A percentile compares a stretch with the other conserved stretches of the same genome.
These are phyloP conservation scores for Lacerta agilis DNA, from an alignment of 2,797 vertebrate genomes.

Conservation along the genomic window DNA sequence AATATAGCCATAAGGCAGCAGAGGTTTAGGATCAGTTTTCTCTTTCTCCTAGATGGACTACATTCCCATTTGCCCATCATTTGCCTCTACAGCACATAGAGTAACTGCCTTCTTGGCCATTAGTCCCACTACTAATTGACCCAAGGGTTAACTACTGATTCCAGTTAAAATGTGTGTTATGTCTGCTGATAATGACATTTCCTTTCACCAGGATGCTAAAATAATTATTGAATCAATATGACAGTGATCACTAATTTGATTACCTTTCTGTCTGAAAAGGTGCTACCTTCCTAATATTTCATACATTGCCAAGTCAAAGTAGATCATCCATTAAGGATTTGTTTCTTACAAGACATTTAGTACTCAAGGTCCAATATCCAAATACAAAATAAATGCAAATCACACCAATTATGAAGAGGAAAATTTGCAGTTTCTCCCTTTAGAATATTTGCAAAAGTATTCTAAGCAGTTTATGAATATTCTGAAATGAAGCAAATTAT, in stretches of 20 bases:
- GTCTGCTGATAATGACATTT: not conserved
- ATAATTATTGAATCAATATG: slow-evolving; percentile 1
- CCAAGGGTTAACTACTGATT: not conserved
- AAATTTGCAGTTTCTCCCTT: not conserved
- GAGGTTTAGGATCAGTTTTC: no score
- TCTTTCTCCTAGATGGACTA: no score
- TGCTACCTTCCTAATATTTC: not conserved
- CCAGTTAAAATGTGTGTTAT: not conserved
- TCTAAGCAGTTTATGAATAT: not conserved
- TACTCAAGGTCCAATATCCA: not conserved
- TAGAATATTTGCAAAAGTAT: not conserved
- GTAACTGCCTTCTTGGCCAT: no score
- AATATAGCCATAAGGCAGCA: no score
- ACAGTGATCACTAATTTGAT: not conserved
- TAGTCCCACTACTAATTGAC: not conserved
- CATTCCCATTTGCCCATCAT: no score
- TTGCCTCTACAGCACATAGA: no score
- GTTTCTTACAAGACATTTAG: not conserved
- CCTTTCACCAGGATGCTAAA: not conserved
- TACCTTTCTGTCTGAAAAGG: not conserved
- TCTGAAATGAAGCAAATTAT: not conserved
- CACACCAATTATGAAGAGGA: not conserved
- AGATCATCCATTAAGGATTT: not conserved
- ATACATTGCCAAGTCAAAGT: not conserved
- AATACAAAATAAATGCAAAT: not conserved